These are phyloP conservation scores for Brachionus rotundiformis DNA, from an alignment of 1,140 invertebrate species.

Conservation along the genomic window DNA sequence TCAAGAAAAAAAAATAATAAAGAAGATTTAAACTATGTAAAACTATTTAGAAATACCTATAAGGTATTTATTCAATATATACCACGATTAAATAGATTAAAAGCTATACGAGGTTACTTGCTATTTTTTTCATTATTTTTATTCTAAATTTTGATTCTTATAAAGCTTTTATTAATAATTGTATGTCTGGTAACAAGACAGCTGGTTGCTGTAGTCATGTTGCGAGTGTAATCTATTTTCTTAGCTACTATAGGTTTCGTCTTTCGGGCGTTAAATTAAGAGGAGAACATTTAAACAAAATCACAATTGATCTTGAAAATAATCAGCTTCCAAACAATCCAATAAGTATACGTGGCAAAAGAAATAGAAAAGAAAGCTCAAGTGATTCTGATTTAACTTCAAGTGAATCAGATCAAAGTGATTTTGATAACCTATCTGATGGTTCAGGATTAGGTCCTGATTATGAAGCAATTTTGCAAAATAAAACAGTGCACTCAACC, in stretches of 20 bases:
- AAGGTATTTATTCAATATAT: constrained; percentile 37
- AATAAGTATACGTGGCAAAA: background rate
- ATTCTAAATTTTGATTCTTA: background rate
- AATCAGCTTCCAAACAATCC: background rate
- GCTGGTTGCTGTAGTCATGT: constrained; percentile 35
- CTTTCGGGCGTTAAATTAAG: background rate
- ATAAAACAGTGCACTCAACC: background rate
- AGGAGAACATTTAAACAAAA: constrained; percentile 14
- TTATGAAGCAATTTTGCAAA: background rate
- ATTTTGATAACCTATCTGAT: background rate
- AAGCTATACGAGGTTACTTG: background rate
- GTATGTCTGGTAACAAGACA: background rate
- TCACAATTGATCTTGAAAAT: background rate
- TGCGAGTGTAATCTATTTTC: background rate
- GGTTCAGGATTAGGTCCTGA: too few species aligned
- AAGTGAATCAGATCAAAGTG: constrained; percentile 15
- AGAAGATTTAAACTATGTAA: background rate
- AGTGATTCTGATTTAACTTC: background rate
- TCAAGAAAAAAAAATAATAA: background rate
- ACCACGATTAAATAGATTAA: background rate
- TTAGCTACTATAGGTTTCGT: background rate
- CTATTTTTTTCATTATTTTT: background rate
- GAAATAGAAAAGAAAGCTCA: constrained; percentile 6
- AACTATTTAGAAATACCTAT: background rate
- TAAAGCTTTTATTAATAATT: background rate